Base-by-base conservation (phyloP, 2,113 vertebrate species). In the Phycodurus eques region DNA sequence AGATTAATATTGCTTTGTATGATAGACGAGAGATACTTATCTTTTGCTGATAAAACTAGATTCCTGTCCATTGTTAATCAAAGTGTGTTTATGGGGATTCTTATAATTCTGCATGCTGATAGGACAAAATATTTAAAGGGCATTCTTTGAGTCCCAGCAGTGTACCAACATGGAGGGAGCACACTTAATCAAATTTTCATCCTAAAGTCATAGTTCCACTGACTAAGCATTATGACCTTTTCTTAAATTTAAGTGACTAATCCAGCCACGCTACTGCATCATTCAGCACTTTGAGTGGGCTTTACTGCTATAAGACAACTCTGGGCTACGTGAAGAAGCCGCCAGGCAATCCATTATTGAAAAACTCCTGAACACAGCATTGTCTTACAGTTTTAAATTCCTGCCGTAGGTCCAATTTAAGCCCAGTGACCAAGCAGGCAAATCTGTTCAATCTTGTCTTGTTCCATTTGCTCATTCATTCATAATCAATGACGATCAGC, bases 151-250 rank as follows among this genome's bases (percentile, higher is more conserved):
- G 80, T 80, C 78, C 87, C 77, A 87, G 78, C 82, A 80, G 19
- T 42, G 31, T 80, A 79, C 80, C 81, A 81, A 80, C 76, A 71
- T 53, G 12, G 8, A 33, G 66, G 73, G 44, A n/a, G 46, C 31
- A 39, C 74, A 77, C 31, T 86, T 84, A 62, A 71, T 84, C 79
- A 81, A 79, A 76, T 81, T 72, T 85, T 86, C 67, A 47, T 76
- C 73, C 79, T 81, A 67, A 85, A 87, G 85, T 88, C 80, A 86
- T 68, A 72, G 69, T 82, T 81, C 56, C 67, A 67, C 80, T 83
- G 82, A 86, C 64, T 80, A 81, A 86, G 84, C 80, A 67, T 73
- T 57, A 61, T 83, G 82, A 82, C 81, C 77, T 82, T 80, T 87
- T 70, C 79, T 79, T 67, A 75, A 77, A 79, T 80, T 79, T 54